A percentile compares a stretch with the other conserved stretches of the same genome.
Conservation (phyloP, 2,888 invertebrate species). For the Parapristionchus giblindavisi region DNA sequence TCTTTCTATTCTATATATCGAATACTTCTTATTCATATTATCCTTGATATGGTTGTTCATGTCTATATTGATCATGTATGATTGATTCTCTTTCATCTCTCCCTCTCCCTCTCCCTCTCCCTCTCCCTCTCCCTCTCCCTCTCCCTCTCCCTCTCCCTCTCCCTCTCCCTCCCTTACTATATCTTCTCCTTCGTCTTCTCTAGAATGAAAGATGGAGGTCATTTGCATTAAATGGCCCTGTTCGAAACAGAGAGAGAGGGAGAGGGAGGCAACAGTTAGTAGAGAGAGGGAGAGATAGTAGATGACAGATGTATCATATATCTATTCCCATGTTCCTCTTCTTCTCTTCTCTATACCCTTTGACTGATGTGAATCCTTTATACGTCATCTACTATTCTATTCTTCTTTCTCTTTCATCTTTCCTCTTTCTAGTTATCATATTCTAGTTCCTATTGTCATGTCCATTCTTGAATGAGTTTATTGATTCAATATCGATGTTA, state of each 20-base stretch:
- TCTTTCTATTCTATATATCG: not conserved
- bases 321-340: too few relatives aligned
- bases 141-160: not conserved
- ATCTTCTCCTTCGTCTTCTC: conserved; percentile 5
- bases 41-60: not conserved
- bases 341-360: too few relatives aligned
- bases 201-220: too few relatives aligned
- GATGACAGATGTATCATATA: too few relatives aligned
- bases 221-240: too few relatives aligned
- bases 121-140: not conserved
- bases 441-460: too few relatives aligned
- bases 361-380: too few relatives aligned
- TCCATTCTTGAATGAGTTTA: too few relatives aligned
- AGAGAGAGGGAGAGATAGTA: not conserved
- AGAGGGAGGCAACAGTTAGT: not conserved
- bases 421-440: too few relatives aligned
- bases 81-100: conserved; percentile 12
- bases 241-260: not conserved
- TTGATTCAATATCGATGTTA: too few relatives aligned
- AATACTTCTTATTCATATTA: not conserved
- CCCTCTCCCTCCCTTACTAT: not conserved
- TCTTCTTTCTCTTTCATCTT: too few relatives aligned
- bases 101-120: not conserved
- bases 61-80: not conserved
- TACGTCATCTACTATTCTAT: too few relatives aligned